phyloP scores from a whole-genome alignment of 2,113 vertebrate species.

The Brachyistius frenatus region DNA sequence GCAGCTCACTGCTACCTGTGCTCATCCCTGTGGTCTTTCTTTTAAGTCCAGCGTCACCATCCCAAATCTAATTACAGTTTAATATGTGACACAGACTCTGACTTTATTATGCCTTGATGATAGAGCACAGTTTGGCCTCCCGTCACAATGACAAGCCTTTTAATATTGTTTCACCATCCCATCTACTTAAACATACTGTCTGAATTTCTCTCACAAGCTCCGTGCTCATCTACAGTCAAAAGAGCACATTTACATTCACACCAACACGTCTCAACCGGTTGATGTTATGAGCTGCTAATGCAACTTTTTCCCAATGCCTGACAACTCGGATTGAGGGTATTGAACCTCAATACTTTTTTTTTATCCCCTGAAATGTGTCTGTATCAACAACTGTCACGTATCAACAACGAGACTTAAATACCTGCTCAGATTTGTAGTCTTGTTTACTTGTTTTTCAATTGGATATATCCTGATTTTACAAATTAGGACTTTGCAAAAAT shows the following conservation, averaged over 20 bases:
- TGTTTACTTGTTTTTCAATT: too few species aligned
- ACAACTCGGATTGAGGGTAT: neutral
- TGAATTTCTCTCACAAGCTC: constrained; percentile 11
- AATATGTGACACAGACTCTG: constrained; percentile 56
- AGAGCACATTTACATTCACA: constrained; percentile 56
- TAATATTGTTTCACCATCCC: constrained; percentile 58
- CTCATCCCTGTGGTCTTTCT: constrained; percentile 28
- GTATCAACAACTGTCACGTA: neutral
- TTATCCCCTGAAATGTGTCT: neutral
- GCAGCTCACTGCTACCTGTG: constrained; percentile 28
- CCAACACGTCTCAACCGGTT: constrained; percentile 24
- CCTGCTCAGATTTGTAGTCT: neutral
- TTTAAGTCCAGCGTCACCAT: constrained; percentile 35
- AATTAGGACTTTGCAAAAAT: too few species aligned
- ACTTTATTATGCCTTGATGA: constrained; percentile 73
- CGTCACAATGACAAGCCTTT: constrained; percentile 65
- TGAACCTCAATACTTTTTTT: neutral
- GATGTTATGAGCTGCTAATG: constrained; percentile 29
- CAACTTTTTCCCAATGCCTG: constrained; percentile 3
- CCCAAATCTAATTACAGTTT: constrained; percentile 70
- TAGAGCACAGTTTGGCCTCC: constrained; percentile 61
- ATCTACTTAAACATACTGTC: constrained; percentile 32
- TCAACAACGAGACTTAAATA: neutral
- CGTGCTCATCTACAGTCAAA: constrained; percentile 33
- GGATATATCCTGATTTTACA: too few species aligned